phyloP scores from a whole-genome alignment of 2,113 vertebrate species.

The Nannospalax galili region DNA sequence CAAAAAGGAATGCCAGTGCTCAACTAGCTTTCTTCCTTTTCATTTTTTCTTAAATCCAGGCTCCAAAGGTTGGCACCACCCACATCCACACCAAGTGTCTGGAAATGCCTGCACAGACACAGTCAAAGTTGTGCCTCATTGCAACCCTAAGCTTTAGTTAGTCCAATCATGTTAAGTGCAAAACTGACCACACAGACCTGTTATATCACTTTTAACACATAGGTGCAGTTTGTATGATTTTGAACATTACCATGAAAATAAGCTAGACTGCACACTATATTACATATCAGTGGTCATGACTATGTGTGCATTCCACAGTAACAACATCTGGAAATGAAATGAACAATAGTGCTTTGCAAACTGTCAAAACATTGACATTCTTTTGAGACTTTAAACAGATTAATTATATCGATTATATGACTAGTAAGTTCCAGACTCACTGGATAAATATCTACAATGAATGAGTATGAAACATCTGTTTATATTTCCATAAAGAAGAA shows the following conservation, averaged over 20 bases:
- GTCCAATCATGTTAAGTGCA: background rate
- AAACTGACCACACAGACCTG: background rate
- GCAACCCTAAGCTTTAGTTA: background rate
- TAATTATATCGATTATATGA: slow-evolving; percentile 17
- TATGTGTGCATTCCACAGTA: slow-evolving; percentile 5
- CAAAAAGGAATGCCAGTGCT: background rate
- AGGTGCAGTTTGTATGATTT: background rate
- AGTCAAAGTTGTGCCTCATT: background rate
- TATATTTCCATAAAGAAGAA: background rate
- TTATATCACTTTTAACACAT: slow-evolving; percentile 2
- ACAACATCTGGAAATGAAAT: slow-evolving; percentile 41
- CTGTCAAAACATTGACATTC: slow-evolving; percentile 26
- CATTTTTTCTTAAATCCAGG: background rate
- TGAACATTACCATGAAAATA: slow-evolving; percentile 47
- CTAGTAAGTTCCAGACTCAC: slow-evolving; percentile 22
- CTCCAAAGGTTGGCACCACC: background rate
- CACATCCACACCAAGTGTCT: background rate
- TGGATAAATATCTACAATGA: background rate
- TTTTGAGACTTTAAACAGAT: slow-evolving; percentile 39
- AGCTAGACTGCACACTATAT: background rate
- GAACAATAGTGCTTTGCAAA: slow-evolving; percentile 14
- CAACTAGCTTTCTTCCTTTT: background rate
- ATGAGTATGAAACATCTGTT: background rate
- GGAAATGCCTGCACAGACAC: background rate
- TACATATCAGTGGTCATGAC: background rate